Conservation (phyloP, 2,113 vertebrate genomes). For the Garra rufa region DNA sequence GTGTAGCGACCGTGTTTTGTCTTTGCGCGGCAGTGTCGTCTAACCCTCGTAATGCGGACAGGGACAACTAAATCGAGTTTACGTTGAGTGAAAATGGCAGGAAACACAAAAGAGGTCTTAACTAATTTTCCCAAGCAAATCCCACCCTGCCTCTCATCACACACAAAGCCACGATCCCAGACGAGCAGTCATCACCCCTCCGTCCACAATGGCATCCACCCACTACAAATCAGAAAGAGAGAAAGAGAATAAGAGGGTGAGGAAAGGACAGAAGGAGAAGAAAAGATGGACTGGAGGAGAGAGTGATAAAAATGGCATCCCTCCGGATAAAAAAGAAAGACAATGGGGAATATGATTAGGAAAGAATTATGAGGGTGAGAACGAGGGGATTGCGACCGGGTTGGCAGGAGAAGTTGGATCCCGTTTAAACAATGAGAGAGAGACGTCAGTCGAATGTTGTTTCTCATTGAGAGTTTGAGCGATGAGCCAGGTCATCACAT, state of each 20-base stretch:
- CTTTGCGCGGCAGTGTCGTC: not conserved
- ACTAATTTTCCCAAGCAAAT: constrained; percentile 41
- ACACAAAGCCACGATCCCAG: constrained; percentile 3
- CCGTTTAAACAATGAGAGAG: constrained; percentile 55
- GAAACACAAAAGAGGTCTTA: constrained; percentile 23
- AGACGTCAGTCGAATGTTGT: constrained; percentile 73
- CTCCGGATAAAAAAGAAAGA: not conserved
- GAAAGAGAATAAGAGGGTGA: constrained; percentile 22
- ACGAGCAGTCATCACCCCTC: constrained; percentile 7
- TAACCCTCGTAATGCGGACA: not conserved
- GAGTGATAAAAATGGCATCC: constrained; percentile 29
- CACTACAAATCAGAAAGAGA: constrained; percentile 30
- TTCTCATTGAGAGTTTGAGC: constrained; percentile 83
- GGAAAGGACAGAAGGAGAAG: constrained; percentile 18
- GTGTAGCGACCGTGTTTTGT: not conserved
- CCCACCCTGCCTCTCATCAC: constrained; percentile 16
- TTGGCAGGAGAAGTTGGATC: constrained; percentile 53
- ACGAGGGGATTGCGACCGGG: not conserved
- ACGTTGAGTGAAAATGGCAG: not conserved
- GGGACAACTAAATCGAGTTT: not conserved
- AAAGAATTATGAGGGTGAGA: constrained; percentile 16
- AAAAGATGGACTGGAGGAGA: constrained; percentile 19
- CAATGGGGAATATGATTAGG: constrained; percentile 12
- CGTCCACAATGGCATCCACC: constrained; percentile 10
- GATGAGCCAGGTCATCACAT: constrained; percentile 84